phyloP scores from a whole-genome alignment of 2,113 vertebrate genomes.

The Osmerus mordax region DNA sequence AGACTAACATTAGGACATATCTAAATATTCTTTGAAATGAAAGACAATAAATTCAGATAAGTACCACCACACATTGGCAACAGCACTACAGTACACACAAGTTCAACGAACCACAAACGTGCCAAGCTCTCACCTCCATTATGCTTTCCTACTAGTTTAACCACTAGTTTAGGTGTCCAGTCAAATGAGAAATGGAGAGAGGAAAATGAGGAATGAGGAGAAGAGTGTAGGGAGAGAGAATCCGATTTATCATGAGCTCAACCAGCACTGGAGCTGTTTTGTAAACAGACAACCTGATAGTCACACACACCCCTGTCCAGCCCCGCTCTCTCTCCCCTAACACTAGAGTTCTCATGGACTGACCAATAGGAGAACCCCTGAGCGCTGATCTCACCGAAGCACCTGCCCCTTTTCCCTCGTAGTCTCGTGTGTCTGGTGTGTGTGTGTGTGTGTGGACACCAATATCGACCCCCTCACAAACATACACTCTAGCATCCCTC shows the following conservation, averaged over 20 bases:
- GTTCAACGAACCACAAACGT: no score
- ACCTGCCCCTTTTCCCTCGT: slow-evolving; percentile 42
- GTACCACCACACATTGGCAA: no score
- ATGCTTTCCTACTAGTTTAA: no score
- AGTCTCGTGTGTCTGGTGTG: slow-evolving; percentile 18
- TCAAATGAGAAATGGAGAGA: not conserved
- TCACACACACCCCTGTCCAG: slow-evolving; percentile 13
- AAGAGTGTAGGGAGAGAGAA: slow-evolving; percentile 19
- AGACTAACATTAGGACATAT: no score
- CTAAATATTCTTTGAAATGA: no score
- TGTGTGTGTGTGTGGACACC: slow-evolving; percentile 9
- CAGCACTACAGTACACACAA: no score
- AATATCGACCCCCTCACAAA: no score
- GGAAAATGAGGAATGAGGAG: slow-evolving; percentile 2
- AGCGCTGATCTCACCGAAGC: slow-evolving; percentile 34
- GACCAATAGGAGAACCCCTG: slow-evolving; percentile 41
- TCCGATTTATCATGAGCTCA: slow-evolving; percentile 39
- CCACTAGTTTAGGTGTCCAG: no score
- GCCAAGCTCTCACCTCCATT: no score
- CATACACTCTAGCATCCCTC: not conserved
- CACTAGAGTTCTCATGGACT: slow-evolving; percentile 10
- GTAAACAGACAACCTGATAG: slow-evolving; percentile 60
- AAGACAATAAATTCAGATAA: no score
- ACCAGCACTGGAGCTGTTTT: slow-evolving; percentile 50
- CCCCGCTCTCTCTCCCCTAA: slow-evolving; percentile 18